Evolutionary conservation across 2,113 vertebrate genomes (phyloP).

Genomic region (Strigops habroptila): DNA sequence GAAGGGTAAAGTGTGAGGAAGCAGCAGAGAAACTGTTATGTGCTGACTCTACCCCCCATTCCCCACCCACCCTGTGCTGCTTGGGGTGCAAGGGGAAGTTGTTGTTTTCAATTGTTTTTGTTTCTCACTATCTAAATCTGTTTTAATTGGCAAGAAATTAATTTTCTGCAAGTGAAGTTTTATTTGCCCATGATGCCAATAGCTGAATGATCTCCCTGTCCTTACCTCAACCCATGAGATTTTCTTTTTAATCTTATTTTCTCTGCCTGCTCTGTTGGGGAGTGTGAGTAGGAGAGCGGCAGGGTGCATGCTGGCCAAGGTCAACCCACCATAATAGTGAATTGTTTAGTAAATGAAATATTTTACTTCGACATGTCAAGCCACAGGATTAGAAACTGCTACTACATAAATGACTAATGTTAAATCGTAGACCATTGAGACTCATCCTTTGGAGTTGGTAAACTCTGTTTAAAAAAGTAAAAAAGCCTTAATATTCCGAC

Average conservation of each 20-base stretch:
- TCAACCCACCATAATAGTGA: neutral
- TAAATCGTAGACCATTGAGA: neutral
- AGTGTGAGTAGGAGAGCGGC: neutral
- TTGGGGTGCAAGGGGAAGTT: accelerated
- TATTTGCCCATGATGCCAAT: neutral
- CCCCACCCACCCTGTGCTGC: accelerated
- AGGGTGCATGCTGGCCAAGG: neutral
- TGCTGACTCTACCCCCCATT: accelerated
- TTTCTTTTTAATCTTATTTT: neutral
- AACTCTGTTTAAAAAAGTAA: neutral
- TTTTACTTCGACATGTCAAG: neutral
- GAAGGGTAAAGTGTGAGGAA: neutral
- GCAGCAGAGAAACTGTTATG: neutral
- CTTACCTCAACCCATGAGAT: neutral
- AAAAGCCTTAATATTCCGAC: neutral
- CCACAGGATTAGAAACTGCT: neutral
- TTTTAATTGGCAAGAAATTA: neutral
- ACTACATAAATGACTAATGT: neutral
- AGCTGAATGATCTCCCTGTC: neutral
- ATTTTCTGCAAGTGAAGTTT: neutral
- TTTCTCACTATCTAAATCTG: neutral
- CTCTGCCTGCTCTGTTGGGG: neutral
- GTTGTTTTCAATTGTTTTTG: neutral
- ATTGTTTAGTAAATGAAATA: neutral
- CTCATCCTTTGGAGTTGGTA: neutral